phyloP scores from a whole-genome alignment of 1,140 invertebrate species.

The Gyrodactylus salaris region DNA sequence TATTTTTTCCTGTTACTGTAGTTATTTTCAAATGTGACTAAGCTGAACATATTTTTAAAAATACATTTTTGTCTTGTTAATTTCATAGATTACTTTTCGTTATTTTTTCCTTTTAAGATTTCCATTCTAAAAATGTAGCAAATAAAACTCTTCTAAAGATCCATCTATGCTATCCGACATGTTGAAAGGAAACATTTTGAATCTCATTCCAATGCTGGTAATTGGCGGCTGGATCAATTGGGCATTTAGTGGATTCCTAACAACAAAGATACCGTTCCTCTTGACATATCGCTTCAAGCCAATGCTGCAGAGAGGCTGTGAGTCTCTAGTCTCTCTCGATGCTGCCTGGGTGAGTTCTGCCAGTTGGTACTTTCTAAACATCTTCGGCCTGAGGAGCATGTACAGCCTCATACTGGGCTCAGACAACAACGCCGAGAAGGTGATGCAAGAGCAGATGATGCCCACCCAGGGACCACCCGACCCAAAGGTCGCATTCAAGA shows the following conservation, averaged over 20 bases:
- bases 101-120: too few relatives aligned
- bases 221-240: slow-evolving; percentile 99
- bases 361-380: slow-evolving; percentile 98
- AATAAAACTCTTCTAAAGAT: too few relatives aligned
- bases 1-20: too few relatives aligned
- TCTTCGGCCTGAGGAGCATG: slow-evolving; percentile 84
- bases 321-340: slow-evolving; percentile 50
- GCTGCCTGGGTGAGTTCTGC: slow-evolving; percentile 97
- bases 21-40: too few relatives aligned
- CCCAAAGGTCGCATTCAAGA: slow-evolving; percentile 14
- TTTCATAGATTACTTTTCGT: too few relatives aligned
- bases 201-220: slow-evolving; percentile 77
- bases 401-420: slow-evolving; percentile 85
- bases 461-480: not conserved
- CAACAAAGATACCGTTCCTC: slow-evolving; percentile 92
- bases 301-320: slow-evolving; percentile 89
- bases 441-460: slow-evolving; percentile 2
- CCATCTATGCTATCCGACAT: slow-evolving; percentile 92
- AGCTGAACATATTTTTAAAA: too few relatives aligned
- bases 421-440: slow-evolving; percentile 32
- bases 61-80: too few relatives aligned
- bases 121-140: too few relatives aligned
- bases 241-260: slow-evolving; percentile 98
- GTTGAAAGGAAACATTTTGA: slow-evolving; percentile 90
- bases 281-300: slow-evolving; percentile 84